Percentiles rank a stretch among this genome's conserved stretches.
Evolutionary conservation across 2,888 invertebrate species (phyloP).

Genomic region (Aquatica leii): DNA sequence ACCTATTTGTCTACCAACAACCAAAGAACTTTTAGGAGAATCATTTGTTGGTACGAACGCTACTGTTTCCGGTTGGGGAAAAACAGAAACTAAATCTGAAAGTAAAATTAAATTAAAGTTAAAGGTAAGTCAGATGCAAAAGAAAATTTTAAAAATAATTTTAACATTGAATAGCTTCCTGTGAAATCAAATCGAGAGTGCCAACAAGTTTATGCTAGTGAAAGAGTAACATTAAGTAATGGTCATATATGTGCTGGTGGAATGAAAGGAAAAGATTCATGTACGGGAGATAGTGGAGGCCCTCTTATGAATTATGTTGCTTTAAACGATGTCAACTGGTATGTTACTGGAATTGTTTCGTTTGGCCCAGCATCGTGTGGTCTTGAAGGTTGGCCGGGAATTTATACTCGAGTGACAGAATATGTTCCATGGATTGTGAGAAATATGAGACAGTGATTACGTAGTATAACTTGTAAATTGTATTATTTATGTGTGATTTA

Average conservation of each 20-base stretch:
- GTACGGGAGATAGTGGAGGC: slow-evolving; percentile 71
- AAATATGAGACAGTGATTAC: slow-evolving; percentile 52
- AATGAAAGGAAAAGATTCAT: slow-evolving; percentile 65
- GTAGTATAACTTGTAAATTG: too few relatives aligned
- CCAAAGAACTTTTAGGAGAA: slow-evolving; percentile 50
- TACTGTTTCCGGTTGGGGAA: slow-evolving; percentile 73
- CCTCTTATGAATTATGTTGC: slow-evolving; percentile 62
- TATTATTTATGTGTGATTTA: too few relatives aligned
- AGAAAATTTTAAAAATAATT: too few relatives aligned
- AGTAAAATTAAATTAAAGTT: slow-evolving; percentile 65
- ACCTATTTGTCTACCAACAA: slow-evolving; percentile 69
- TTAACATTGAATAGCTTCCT: slow-evolving; percentile 61
- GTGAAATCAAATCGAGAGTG: slow-evolving; percentile 63
- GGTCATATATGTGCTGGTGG: slow-evolving; percentile 72
- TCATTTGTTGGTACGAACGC: slow-evolving; percentile 61
- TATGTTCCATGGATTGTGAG: slow-evolving; percentile 68
- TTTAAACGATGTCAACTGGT: slow-evolving; percentile 58
- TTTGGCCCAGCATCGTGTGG: slow-evolving; percentile 66
- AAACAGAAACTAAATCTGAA: slow-evolving; percentile 63
- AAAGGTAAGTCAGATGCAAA: slow-evolving; percentile 49
- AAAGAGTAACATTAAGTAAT: slow-evolving; percentile 59
- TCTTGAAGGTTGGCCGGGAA: slow-evolving; percentile 66
- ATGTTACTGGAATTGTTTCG: slow-evolving; percentile 68
- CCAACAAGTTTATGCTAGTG: slow-evolving; percentile 62
- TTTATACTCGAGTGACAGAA: slow-evolving; percentile 68